Conservation (phyloP, 2,113 vertebrate genomes). For the Xiphias gladius region DNA sequence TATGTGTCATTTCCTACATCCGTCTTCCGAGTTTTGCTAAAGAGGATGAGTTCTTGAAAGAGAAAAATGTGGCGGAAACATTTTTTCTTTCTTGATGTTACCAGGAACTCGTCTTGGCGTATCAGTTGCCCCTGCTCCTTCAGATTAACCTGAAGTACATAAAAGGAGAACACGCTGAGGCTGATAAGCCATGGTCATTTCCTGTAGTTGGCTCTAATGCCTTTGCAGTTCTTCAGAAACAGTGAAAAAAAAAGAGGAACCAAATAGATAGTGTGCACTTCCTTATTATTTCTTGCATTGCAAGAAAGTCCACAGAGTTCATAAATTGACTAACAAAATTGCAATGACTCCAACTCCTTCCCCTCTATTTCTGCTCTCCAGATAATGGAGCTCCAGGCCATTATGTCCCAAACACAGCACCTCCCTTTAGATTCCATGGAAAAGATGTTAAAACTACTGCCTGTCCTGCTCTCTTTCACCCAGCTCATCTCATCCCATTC, state of each 20-base stretch:
- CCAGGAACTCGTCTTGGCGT: constrained; percentile 84
- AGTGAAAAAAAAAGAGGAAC: background rate
- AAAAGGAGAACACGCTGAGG: background rate
- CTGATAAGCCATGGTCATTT: background rate
- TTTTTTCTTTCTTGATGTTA: constrained; percentile 85
- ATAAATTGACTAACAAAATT: background rate
- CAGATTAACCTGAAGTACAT: constrained; percentile 81
- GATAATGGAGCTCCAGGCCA: background rate
- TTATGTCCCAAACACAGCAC: background rate
- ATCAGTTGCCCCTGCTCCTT: constrained; percentile 87
- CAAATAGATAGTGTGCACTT: background rate
- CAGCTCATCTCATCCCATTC: background rate
- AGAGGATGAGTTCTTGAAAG: constrained; percentile 86
- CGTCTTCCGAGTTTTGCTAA: constrained; percentile 86
- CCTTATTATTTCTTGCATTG: background rate
- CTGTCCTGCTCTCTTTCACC: background rate
- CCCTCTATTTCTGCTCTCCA: background rate
- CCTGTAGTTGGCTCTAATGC: background rate
- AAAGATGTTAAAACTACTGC: background rate
- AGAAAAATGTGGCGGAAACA: constrained; percentile 85
- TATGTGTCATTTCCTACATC: constrained; percentile 85
- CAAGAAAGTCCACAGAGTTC: background rate
- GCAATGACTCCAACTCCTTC: background rate
- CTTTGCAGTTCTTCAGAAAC: background rate
- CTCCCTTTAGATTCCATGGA: constrained; percentile 5